These are phyloP conservation scores for Acanthurus leucopareius DNA, from an alignment of 2,797 vertebrate genomes.

Conservation along the genomic window DNA sequence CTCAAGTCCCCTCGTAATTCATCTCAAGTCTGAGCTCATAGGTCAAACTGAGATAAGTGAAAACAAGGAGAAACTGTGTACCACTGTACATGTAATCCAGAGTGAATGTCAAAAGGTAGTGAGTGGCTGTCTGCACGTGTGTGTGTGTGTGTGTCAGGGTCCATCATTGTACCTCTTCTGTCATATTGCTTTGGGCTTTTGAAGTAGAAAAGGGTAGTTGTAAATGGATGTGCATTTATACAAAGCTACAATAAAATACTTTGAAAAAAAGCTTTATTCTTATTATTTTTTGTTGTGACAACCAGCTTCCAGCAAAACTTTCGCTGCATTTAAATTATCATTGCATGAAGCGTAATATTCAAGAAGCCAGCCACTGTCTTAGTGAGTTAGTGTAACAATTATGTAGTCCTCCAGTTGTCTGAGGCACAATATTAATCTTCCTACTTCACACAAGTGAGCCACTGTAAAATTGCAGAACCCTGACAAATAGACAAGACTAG, in stretches of 20 bases:
- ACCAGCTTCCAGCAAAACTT: background rate
- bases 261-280: background rate
- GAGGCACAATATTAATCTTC: conserved; percentile 3
- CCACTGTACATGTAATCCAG: background rate
- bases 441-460: background rate
- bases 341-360: background rate
- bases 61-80: conserved; percentile 7
- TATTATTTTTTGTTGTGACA: conserved; percentile 6
- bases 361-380: conserved; percentile 1
- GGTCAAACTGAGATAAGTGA: conserved; percentile 12
- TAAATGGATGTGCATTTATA: conserved; percentile 1
- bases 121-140: background rate
- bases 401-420: background rate
- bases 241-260: conserved; percentile 3
- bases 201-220: conserved; percentile 5
- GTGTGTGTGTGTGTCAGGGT: background rate
- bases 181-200: conserved; percentile 10
- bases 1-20: conserved; percentile 1
- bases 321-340: background rate
- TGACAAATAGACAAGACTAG: background rate
- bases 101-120: conserved; percentile 46
- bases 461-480: conserved; percentile 4
- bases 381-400: conserved; percentile 7
- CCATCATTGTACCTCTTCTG: background rate
- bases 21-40: conserved; percentile 12